A percentile compares a stretch with the other conserved stretches of the same genome.
These are phyloP conservation scores for Ceuthmochares aereus DNA, from an alignment of 2,113 vertebrate species.

Conservation along the genomic window DNA sequence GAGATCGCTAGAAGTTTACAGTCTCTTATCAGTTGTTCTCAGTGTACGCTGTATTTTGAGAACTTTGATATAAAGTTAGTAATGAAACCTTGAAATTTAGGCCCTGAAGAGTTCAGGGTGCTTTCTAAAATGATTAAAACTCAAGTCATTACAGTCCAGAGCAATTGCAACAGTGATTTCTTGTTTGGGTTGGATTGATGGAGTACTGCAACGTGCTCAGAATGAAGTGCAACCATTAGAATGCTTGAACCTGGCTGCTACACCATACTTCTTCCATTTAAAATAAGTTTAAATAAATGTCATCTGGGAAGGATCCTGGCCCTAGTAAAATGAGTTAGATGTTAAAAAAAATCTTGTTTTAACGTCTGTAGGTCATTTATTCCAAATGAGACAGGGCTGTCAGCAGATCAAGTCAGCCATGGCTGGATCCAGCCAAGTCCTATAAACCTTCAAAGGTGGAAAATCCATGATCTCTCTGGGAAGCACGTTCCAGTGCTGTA, in stretches of 20 bases:
- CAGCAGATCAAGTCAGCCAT: background rate
- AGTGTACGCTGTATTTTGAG: background rate
- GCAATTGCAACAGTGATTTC: background rate
- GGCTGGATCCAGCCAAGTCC: background rate
- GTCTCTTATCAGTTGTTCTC: background rate
- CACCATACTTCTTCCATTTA: background rate
- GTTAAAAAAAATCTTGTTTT: background rate
- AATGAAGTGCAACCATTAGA: background rate
- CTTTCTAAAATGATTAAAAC: background rate
- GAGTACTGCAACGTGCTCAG: background rate
- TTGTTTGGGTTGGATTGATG: background rate
- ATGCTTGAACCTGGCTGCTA: background rate
- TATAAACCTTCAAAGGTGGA: background rate
- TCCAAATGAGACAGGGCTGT: background rate
- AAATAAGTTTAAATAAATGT: background rate
- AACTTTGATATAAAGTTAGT: background rate
- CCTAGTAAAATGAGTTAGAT: background rate
- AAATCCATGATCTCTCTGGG: background rate
- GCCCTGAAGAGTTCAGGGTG: background rate
- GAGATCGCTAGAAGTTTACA: background rate
- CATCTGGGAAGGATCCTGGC: background rate
- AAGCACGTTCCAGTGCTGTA: too few species aligned
- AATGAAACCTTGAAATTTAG: conserved; percentile 1
- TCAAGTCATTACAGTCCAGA: background rate
- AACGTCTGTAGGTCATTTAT: background rate